Evolutionary conservation across 2,113 vertebrate species (phyloP).

Genomic region (Psittacula cyanocephala): DNA sequence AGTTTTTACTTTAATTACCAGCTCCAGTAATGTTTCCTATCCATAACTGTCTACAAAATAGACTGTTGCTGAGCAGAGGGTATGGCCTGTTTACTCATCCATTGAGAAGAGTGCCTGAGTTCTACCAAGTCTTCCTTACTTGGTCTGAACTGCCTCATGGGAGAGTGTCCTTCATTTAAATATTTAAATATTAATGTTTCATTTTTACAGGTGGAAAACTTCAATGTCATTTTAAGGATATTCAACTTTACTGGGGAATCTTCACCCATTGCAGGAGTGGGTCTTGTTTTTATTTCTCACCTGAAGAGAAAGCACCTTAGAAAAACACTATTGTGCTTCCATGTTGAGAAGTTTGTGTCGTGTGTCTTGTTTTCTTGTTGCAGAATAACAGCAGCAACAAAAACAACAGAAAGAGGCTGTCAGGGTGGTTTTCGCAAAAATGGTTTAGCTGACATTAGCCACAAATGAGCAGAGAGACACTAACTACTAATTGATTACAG

Average conservation of each 20-base stretch:
- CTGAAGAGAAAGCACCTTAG: not conserved
- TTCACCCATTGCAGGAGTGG: not conserved
- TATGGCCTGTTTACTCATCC: constrained; percentile 96
- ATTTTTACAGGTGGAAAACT: constrained; percentile 80
- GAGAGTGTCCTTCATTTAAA: constrained; percentile 92
- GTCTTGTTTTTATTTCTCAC: constrained; percentile 9
- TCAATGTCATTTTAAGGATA: constrained; percentile 94
- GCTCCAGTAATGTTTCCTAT: constrained; percentile 95
- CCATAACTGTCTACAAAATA: constrained; percentile 95
- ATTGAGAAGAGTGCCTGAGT: constrained; percentile 81
- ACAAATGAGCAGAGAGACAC: constrained; percentile 90
- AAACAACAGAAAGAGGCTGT: constrained; percentile 70
- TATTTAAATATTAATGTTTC: constrained; percentile 96
- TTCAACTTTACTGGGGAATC: constrained; percentile 76
- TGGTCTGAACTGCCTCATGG: constrained; percentile 72
- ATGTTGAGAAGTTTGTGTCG: constrained; percentile 53
- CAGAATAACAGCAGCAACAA: constrained; percentile 68
- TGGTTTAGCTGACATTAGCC: constrained; percentile 89
- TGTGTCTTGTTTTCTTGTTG: constrained; percentile 59
- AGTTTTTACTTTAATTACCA: constrained; percentile 99
- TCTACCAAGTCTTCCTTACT: constrained; percentile 78
- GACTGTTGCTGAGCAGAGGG: constrained; percentile 91
- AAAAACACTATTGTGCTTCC: not conserved
- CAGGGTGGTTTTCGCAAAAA: constrained; percentile 77
- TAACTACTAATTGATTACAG: constrained; percentile 97